These are phyloP conservation scores for Drosophila lacicola DNA, from an alignment of 2,888 invertebrate species.

Conservation along the genomic window DNA sequence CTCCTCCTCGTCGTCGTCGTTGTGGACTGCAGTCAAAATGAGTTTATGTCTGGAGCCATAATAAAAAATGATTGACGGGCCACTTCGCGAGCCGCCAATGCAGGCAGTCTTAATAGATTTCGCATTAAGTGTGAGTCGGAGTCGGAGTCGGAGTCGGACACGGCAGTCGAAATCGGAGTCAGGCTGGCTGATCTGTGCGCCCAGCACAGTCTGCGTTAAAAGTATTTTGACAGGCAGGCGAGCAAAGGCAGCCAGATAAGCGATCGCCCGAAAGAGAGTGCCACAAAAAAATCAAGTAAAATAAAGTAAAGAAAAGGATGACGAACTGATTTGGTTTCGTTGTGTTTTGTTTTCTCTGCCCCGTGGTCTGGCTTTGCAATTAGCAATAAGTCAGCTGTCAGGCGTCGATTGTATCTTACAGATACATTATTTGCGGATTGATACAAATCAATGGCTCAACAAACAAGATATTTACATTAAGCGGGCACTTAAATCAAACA, in stretches of 20 bases:
- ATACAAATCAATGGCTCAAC: slow-evolving; percentile 70
- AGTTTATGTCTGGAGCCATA: slow-evolving; percentile 78
- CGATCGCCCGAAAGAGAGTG: slow-evolving; percentile 51
- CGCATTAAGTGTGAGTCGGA: slow-evolving; percentile 69
- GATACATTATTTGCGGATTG: slow-evolving; percentile 57
- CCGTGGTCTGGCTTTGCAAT: slow-evolving; percentile 60
- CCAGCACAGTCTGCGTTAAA: slow-evolving; percentile 66
- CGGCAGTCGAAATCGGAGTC: slow-evolving; percentile 28
- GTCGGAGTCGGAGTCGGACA: slow-evolving; percentile 17
- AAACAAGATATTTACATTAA: slow-evolving; percentile 79
- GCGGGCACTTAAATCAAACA: slow-evolving; percentile 51
- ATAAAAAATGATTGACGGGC: slow-evolving; percentile 80
- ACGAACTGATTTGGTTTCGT: slow-evolving; percentile 71
- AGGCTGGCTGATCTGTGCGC: slow-evolving; percentile 13
- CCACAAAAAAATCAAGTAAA: not conserved
- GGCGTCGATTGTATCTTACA: slow-evolving; percentile 59
- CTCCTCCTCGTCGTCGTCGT: slow-evolving; percentile 34
- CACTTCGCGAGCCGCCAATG: slow-evolving; percentile 59
- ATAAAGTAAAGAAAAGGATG: slow-evolving; percentile 48
- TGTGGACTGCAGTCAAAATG: slow-evolving; percentile 72
- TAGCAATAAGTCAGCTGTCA: slow-evolving; percentile 81
- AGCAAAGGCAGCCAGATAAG: slow-evolving; percentile 58
- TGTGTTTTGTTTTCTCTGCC: slow-evolving; percentile 28
- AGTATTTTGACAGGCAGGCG: slow-evolving; percentile 76
- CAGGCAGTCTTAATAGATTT: slow-evolving; percentile 73